Conservation (phyloP, 2,113 vertebrate species). For the Nematolebias whitei region DNA sequence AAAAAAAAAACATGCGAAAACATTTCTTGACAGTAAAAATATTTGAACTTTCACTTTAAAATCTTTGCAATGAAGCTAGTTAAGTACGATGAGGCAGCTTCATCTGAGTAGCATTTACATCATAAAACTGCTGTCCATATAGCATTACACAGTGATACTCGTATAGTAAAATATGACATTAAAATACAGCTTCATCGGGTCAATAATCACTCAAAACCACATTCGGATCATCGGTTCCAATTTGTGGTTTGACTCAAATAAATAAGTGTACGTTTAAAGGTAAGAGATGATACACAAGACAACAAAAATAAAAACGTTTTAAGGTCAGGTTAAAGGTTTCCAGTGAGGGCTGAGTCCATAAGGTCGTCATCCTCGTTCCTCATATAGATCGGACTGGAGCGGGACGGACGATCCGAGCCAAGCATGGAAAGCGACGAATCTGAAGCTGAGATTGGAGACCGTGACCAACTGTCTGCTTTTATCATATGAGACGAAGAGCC, state of each 20-base stretch:
- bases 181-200: constrained; percentile 38
- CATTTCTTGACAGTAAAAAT: constrained; percentile 6
- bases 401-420: constrained; percentile 86
- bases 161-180: constrained; percentile 36
- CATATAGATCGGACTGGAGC: constrained; percentile 90
- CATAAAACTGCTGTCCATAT: constrained; percentile 7
- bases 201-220: constrained; percentile 16
- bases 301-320: neutral
- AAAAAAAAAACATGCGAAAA: constrained; percentile 15
- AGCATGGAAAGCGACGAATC: constrained; percentile 90
- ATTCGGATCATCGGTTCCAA: constrained; percentile 9
- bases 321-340: constrained; percentile 80
- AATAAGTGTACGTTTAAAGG: constrained; percentile 56
- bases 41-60: constrained; percentile 43
- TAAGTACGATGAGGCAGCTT: constrained; percentile 5
- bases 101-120: neutral
- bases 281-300: constrained; percentile 17
- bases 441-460: constrained; percentile 89
- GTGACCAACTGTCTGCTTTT: constrained; percentile 95
- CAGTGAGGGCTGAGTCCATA: constrained; percentile 95
- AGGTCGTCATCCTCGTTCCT: constrained; percentile 96
- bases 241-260: constrained; percentile 50
- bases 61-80: constrained; percentile 8
- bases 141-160: constrained; percentile 16
- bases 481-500: constrained; percentile 81